Percentiles rank a stretch among this genome's conserved stretches.
These are phyloP conservation scores for Rhadina sibilatrix DNA, from an alignment of 2,113 vertebrate genomes.

Conservation along the genomic window DNA sequence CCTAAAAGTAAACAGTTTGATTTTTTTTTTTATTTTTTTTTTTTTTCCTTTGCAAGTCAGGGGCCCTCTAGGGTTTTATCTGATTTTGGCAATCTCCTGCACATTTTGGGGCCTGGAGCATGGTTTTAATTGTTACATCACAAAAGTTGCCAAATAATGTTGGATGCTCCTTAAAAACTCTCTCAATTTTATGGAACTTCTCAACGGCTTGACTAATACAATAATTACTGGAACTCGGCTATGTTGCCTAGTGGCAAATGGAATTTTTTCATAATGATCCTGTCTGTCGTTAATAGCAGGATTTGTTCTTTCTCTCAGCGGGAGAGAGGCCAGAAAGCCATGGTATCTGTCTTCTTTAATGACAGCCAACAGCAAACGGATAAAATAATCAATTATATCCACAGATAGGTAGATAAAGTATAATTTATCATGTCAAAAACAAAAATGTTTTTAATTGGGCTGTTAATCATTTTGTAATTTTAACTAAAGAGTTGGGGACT, in stretches of 20 bases:
- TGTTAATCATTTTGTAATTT: conserved; percentile 69
- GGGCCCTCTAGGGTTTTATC: conserved; percentile 56
- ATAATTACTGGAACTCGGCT: conserved; percentile 65
- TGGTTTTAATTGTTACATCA: conserved; percentile 74
- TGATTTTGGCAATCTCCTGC: conserved; percentile 67
- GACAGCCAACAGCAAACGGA: conserved; percentile 59
- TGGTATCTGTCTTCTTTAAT: conserved; percentile 49
- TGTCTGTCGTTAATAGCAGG: conserved; percentile 68
- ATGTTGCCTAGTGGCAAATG: conserved; percentile 68
- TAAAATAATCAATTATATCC: conserved; percentile 66
- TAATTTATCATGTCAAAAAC: conserved; percentile 60
- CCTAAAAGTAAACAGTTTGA: conserved; percentile 63
- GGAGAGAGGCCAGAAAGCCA: conserved; percentile 57
- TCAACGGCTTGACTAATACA: conserved; percentile 71
- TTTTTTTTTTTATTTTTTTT: background rate
- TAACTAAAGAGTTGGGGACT: conserved; percentile 33
- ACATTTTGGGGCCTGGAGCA: conserved; percentile 63
- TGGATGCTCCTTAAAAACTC: conserved; percentile 65
- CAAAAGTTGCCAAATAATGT: conserved; percentile 70
- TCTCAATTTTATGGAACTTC: conserved; percentile 63
- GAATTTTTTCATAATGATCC: conserved; percentile 68
- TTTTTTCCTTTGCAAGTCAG: conserved; percentile 34
- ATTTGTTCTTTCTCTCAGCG: conserved; percentile 64
- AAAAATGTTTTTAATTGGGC: conserved; percentile 66
- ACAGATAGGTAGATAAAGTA: conserved; percentile 55